Conservation (phyloP, 2,888 invertebrate species). For the Microctonus aethiopoides region DNA sequence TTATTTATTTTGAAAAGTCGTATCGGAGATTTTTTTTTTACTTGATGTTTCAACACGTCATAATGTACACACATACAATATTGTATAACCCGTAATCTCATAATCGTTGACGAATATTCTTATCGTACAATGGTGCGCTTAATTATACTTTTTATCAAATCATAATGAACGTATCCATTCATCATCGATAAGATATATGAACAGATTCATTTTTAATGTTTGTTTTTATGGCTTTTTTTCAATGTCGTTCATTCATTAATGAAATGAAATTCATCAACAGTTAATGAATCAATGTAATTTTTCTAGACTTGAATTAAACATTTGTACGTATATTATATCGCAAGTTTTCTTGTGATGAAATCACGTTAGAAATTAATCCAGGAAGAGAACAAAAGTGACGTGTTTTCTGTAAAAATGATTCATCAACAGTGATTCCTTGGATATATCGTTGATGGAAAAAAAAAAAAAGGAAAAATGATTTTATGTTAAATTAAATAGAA, state of each 20-base stretch:
- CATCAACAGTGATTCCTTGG: background rate
- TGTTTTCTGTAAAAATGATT: background rate
- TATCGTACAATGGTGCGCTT: constrained; percentile 4
- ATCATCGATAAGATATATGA: background rate
- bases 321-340: background rate
- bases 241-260: background rate
- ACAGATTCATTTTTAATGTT: background rate
- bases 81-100: constrained; percentile 48
- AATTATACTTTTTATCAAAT: background rate
- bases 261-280: background rate
- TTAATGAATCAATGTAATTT: background rate
- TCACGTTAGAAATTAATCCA: background rate
- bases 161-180: background rate
- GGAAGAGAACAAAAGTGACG: background rate
- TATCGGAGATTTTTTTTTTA: constrained; percentile 10
- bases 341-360: background rate
- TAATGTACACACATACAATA: constrained; percentile 31
- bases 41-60: constrained; percentile 18
- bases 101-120: constrained; percentile 22
- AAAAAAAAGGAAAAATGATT: constrained; percentile 1
- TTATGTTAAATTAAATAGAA: background rate
- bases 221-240: background rate
- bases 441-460: background rate
- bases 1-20: constrained; percentile 53
- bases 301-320: background rate